phyloP scores from a whole-genome alignment of 2,797 vertebrate species.

The Xyrichtys novacula region DNA sequence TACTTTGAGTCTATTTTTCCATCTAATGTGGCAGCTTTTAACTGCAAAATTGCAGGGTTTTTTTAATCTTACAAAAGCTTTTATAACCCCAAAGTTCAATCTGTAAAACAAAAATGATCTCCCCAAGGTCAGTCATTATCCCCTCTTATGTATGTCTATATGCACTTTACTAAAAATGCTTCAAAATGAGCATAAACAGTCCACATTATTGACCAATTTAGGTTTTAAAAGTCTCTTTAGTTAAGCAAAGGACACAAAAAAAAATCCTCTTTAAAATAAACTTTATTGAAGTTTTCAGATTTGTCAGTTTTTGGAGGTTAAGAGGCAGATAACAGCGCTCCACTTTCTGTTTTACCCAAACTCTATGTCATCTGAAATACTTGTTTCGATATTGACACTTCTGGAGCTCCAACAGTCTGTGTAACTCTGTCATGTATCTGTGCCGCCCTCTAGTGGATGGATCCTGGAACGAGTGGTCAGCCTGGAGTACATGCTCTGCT shows the following conservation, averaged over 20 bases:
- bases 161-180: neutral
- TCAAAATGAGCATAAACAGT: neutral
- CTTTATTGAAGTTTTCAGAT: constrained; percentile 11
- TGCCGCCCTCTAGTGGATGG: constrained; percentile 91
- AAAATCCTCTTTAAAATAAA: neutral
- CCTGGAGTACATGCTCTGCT: constrained; percentile 92
- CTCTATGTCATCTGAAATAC: constrained; percentile 48
- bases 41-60: constrained; percentile 12
- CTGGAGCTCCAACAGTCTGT: neutral
- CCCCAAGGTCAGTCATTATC: neutral
- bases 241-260: neutral
- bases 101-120: constrained; percentile 11
- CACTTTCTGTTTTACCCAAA: constrained; percentile 41
- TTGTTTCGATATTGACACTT: too few relatives aligned
- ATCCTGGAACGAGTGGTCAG: constrained; percentile 97
- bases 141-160: neutral
- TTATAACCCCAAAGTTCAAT: constrained; percentile 1
- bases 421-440: constrained; percentile 4
- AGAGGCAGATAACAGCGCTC: neutral
- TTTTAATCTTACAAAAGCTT: neutral
- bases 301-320: neutral
- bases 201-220: neutral
- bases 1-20: constrained; percentile 24
- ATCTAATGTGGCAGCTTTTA: constrained; percentile 6
- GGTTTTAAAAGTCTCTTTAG: neutral